Evolutionary conservation across 2,888 invertebrate species (phyloP).

Genomic region (Pyrrhia umbra): DNA sequence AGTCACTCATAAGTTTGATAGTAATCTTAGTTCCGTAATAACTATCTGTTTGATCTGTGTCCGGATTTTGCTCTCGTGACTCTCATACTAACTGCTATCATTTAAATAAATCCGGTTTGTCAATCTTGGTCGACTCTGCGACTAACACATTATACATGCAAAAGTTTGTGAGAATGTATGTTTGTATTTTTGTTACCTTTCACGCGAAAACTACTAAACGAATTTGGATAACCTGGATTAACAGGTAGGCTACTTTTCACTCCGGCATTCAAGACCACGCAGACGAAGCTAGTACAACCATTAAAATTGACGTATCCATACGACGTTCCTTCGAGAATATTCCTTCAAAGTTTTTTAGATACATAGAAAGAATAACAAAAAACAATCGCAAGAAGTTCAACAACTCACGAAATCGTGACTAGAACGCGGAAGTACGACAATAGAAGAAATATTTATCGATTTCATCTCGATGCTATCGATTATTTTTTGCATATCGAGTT

Average conservation of each 20-base stretch:
- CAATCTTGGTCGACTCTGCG: slow-evolving; percentile 13
- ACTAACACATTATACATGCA: not conserved
- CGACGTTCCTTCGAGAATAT: not conserved
- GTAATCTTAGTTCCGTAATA: slow-evolving; percentile 54
- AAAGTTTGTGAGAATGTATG: not conserved
- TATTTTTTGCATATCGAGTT: slow-evolving; percentile 1
- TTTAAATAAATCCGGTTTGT: slow-evolving; percentile 24
- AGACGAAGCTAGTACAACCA: too few relatives aligned
- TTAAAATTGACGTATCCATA: not conserved
- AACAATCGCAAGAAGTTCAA: not conserved
- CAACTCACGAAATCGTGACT: slow-evolving; percentile 18
- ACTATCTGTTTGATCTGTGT: slow-evolving; percentile 40
- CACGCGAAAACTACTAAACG: too few relatives aligned
- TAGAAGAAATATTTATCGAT: slow-evolving; percentile 23
- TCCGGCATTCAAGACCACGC: too few relatives aligned
- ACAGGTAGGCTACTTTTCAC: too few relatives aligned
- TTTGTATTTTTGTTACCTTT: too few relatives aligned
- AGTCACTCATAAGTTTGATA: too few relatives aligned
- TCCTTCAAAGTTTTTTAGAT: not conserved
- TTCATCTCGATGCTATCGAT: slow-evolving; percentile 24
- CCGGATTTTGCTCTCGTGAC: slow-evolving; percentile 24
- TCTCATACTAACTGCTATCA: slow-evolving; percentile 1
- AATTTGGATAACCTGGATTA: too few relatives aligned
- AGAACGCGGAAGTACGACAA: slow-evolving; percentile 4
- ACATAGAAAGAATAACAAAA: not conserved